Conservation (phyloP, 37 sponge, comb jelly and placozoan species). For the Halisarca cf. caerulea region DNA sequence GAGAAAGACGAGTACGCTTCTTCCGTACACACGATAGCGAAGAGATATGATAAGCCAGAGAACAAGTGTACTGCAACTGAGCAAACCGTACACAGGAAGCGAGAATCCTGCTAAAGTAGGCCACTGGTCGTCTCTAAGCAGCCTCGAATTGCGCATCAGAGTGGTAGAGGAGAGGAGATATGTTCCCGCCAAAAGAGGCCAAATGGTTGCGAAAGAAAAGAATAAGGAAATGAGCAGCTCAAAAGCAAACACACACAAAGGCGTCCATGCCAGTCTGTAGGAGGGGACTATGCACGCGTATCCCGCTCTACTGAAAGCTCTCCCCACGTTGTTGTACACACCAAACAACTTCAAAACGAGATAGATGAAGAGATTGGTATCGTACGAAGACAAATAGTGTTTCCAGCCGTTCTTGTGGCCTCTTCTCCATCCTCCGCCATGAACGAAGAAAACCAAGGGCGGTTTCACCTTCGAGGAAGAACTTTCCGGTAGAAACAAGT, state of each 20-base stretch:
- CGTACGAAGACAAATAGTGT: constrained; percentile 33
- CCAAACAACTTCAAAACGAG: constrained; percentile 7
- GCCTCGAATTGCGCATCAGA: background rate
- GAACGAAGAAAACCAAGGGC: constrained; percentile 29
- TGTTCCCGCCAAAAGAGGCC: background rate
- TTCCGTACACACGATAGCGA: background rate
- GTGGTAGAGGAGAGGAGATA: background rate
- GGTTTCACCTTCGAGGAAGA: background rate
- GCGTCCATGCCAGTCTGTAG: background rate
- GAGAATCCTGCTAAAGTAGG: background rate
- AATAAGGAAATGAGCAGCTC: constrained; percentile 3
- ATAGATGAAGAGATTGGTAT: constrained; percentile 24
- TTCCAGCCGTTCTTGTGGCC: constrained; percentile 30
- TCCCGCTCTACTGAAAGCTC: constrained; percentile 21
- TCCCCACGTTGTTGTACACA: constrained; percentile 31
- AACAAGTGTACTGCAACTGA: background rate
- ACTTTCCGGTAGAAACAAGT: constrained; percentile 12
- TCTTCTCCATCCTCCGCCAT: constrained; percentile 36
- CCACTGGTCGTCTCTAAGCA: background rate
- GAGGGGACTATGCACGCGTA: constrained; percentile 22
- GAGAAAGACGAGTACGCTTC: background rate
- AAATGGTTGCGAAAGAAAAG: constrained; percentile 2
- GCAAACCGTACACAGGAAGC: background rate
- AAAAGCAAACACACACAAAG: background rate
- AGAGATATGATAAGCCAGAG: constrained; percentile 8